These are phyloP conservation scores for Heterotis niloticus DNA, from an alignment of 2,113 vertebrate genomes.

Conservation along the genomic window DNA sequence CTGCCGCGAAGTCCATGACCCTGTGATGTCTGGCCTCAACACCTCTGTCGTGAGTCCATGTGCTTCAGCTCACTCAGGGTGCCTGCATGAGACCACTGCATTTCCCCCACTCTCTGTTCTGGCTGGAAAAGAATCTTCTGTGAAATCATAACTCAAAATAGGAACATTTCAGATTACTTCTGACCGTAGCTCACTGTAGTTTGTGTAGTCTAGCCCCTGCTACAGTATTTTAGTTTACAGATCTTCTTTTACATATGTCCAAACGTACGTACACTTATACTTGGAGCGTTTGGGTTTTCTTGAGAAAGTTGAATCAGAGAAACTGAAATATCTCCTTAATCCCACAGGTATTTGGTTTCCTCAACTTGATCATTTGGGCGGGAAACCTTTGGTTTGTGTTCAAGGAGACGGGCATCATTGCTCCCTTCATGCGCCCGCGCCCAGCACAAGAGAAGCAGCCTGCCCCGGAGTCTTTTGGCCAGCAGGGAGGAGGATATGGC, in stretches of 20 bases:
- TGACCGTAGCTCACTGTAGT: neutral
- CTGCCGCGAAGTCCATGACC: constrained; percentile 73
- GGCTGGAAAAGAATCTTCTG: neutral
- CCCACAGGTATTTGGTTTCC: constrained; percentile 81
- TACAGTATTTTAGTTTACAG: no score
- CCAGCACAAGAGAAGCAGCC: constrained; percentile 82
- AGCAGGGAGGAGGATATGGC: constrained; percentile 61
- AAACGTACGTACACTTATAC: neutral
- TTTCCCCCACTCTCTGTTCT: neutral
- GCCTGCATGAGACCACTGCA: no score
- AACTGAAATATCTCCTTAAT: neutral
- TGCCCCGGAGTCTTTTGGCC: constrained; percentile 71
- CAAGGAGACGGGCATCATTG: constrained; percentile 84
- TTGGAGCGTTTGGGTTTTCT: neutral
- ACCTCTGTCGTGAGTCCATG: constrained; percentile 79
- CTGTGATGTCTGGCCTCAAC: constrained; percentile 85
- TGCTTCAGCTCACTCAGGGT: neutral
- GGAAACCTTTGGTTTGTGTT: constrained; percentile 92
- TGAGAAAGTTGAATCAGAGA: neutral
- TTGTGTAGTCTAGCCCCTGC: neutral
- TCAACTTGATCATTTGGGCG: constrained; percentile 84
- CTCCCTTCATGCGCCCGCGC: constrained; percentile 66
- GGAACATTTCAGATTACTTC: neutral
- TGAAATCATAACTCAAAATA: neutral
- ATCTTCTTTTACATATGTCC: no score